Evolutionary conservation across 64 coral and sea anemone genomes (phyloP), one percentile per base, ranked within the genome.

Genomic region (Acropora yongei): DNA sequence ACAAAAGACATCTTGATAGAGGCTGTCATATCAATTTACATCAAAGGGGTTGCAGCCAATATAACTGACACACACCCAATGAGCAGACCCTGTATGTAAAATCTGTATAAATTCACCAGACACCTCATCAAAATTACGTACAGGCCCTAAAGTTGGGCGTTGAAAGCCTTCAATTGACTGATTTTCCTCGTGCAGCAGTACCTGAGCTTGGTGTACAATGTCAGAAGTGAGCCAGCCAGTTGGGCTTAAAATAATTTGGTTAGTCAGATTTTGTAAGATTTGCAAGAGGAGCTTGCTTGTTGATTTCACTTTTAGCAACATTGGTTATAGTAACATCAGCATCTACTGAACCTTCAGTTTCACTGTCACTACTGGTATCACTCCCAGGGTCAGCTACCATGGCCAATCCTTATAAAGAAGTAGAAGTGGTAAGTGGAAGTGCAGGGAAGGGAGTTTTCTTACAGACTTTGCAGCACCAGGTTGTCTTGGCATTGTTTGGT

Each of bases 181-280:
- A 44, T 84, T 65, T 66, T 66, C 65, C 65, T 84, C 44, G 11
- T 68, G 42, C 57, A 84, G 81, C 57, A 41, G 57, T 84, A 66
- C 55, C 43, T 84, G 81, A 66, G 65, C 65, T 44, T 84, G 11
- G 39, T 39, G 55, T 66, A 93, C 71, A 49, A 87, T 93, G 75
- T 93, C 91, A 93, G 58, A 87, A 80, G 41, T 87, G 45, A 93
- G 84, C 83, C 91, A 93, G 65, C 91, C 91, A 68, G 47, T 63
- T 86, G 91, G 84, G 48, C 78, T 57, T 57, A 12, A 67, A 41
- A 93, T 88, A 11, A 93, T 66, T 47, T 88, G 42, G 78, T 30
- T 53, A 93, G 61, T 92, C 57, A 45, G 69, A 43, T 41, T 17
- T 77, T 58, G 47, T 82, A 44, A 93, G 44, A 18, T 77, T 82